Base-by-base conservation (phyloP, 1,140 invertebrate species). In the Grapholita molesta region DNA sequence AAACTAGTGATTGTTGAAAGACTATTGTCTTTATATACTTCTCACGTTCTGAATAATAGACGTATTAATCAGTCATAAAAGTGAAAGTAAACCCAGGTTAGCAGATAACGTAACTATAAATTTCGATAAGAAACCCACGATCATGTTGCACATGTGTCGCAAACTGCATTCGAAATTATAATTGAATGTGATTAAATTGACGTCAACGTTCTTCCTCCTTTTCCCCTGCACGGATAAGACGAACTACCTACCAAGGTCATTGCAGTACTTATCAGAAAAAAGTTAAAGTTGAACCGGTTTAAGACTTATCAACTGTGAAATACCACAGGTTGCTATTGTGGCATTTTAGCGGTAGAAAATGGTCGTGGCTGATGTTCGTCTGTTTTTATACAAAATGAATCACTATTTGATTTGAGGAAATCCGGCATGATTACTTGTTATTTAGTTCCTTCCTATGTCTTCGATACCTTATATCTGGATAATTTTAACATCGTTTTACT, bases 1-100 rank as follows among this genome's bases (percentile, higher is more conserved):
- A 18, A 15, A 48, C 42, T 48, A 21, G 42, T 5, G 42, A 25
- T 12, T 12, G 21, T 7, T 25, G 32, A 15, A 33, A 32, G 18
- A 4, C 30, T 24, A 48, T 52, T 48, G 38, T 67, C 25, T 28
- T n/a, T 7, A 28, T 30, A 61, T 12, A 21, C 38, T 66, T 66
- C 35, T 35, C 64, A 66, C 64, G 64, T 28, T 61, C 55, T 15
- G 55, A 61, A 61, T 61, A 5, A 32, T 61, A 6, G 24, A 30
- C 25, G 25, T 61, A 3, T 32, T 21, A 30, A 61, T 61, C n/a
- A 61, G 55, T 28, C n/a, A 11, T 21, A 48, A 48, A 48, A 32
- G 24, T 28, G 55, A 61, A 61, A 61, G 55, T 28, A 61, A 61
- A 61, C 55, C 24, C 23, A 28, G 25, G 12, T 61, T 28, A 28